These are phyloP conservation scores for Cromileptes altivelis DNA, from an alignment of 2,113 vertebrate genomes.

Conservation along the genomic window DNA sequence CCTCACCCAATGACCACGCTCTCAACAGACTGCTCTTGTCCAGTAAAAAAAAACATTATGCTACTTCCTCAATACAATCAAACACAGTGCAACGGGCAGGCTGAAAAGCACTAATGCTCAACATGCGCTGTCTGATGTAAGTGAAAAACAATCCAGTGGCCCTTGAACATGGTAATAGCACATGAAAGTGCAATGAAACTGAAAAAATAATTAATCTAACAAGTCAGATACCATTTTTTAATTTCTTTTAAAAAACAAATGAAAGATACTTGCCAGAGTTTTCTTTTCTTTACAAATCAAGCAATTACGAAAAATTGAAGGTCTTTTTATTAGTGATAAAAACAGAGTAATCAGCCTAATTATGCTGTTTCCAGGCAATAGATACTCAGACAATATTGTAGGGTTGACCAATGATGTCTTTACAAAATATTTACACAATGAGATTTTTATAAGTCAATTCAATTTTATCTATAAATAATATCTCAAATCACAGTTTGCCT, in stretches of 20 bases:
- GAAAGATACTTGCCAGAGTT: no score
- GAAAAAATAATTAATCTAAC: neutral
- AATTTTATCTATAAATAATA: no score
- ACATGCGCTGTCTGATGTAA: slow-evolving; percentile 69
- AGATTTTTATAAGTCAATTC: no score
- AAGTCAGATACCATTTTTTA: neutral
- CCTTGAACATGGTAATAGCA: slow-evolving; percentile 23
- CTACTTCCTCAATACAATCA: slow-evolving; percentile 70
- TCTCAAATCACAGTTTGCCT: no score
- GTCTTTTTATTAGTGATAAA: neutral
- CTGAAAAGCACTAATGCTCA: slow-evolving; percentile 67
- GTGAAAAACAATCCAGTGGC: slow-evolving; percentile 9
- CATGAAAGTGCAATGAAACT: neutral
- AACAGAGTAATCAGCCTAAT: neutral
- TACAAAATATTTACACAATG: no score
- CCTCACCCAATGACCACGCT: slow-evolving; percentile 88
- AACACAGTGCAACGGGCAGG: slow-evolving; percentile 53
- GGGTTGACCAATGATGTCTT: no score
- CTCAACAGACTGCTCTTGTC: slow-evolving; percentile 87
- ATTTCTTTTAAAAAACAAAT: neutral
- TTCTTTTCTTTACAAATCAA: neutral
- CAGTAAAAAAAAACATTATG: slow-evolving; percentile 76
- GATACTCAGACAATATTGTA: neutral
- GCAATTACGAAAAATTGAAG: neutral
- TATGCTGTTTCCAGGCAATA: neutral